These are phyloP conservation scores for Bryconaethiops microstoma DNA, from an alignment of 2,797 vertebrate species.

Conservation along the genomic window DNA sequence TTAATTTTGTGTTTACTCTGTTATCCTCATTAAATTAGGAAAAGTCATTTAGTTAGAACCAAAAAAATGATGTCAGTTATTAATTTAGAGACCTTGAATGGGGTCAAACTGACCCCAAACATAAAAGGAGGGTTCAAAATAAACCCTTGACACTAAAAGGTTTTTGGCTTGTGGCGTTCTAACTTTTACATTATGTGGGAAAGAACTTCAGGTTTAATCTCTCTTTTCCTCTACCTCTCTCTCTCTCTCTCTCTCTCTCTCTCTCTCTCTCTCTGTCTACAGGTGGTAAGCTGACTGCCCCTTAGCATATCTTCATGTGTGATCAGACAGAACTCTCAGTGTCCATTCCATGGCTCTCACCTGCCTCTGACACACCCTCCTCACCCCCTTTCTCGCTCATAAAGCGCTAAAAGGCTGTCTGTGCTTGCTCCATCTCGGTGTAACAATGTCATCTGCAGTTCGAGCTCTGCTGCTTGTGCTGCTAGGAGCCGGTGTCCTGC, in stretches of 20 bases:
- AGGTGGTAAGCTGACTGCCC: conserved; percentile 70
- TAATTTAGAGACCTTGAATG: no score
- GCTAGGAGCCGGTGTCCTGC: conserved; percentile 77
- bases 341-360: conserved; percentile 77
- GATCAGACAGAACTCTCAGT: conserved; percentile 71
- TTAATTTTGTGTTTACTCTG: no score
- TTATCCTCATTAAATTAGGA: no score
- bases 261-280: conserved; percentile 50
- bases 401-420: conserved; percentile 35
- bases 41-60: no score
- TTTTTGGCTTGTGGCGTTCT: not conserved
- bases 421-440: conserved; percentile 49
- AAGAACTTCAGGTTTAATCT: no score
- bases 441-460: conserved; percentile 84
- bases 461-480: conserved; percentile 84
- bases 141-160: not conserved
- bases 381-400: conserved; percentile 49
- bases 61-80: no score
- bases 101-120: no score
- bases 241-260: not conserved
- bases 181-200: not conserved
- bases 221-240: no score
- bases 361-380: conserved; percentile 50
- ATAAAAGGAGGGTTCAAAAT: no score
- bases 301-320: conserved; percentile 74